Evolutionary conservation across 30 jellyfish, hydroid and myxozoan species (phyloP).

Genomic region (Aurelia sp.): DNA sequence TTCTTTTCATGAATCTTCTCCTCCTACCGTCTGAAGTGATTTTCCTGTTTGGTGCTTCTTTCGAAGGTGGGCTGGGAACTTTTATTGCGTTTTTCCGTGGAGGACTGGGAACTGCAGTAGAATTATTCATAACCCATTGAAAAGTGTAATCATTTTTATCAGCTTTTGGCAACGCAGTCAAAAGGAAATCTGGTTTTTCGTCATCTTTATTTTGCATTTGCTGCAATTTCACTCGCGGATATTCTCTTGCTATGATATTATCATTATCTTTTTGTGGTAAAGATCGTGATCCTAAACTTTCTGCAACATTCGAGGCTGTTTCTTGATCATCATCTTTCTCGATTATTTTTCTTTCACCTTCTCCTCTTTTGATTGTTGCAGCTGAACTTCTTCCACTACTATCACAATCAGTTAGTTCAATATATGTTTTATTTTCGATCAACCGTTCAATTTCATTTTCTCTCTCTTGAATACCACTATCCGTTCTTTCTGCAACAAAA

Average conservation of each 20-base stretch:
- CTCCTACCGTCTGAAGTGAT: conserved; percentile 3
- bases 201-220: conserved; percentile 20
- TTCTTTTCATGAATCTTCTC: conserved; percentile 10
- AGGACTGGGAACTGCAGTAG: background rate
- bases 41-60: background rate
- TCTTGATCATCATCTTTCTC: background rate
- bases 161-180: conserved; percentile 44
- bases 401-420: background rate
- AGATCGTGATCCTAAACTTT: conserved; percentile 9
- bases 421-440: too few species aligned
- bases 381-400: conserved; percentile 23
- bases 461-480: background rate
- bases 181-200: background rate
- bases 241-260: background rate
- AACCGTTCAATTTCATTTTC: background rate
- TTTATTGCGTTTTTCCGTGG: background rate
- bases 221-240: conserved; percentile 11
- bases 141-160: conserved; percentile 42
- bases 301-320: background rate
- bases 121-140: conserved; percentile 53
- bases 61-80: conserved; percentile 30
- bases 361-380: conserved; percentile 16
- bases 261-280: conserved; percentile 5
- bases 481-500: background rate
- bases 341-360: background rate